Evolutionary conservation across 2,888 invertebrate genomes (phyloP), one percentile per base, ranked within the genome.

Genomic region (Dryomyza anilis): DNA sequence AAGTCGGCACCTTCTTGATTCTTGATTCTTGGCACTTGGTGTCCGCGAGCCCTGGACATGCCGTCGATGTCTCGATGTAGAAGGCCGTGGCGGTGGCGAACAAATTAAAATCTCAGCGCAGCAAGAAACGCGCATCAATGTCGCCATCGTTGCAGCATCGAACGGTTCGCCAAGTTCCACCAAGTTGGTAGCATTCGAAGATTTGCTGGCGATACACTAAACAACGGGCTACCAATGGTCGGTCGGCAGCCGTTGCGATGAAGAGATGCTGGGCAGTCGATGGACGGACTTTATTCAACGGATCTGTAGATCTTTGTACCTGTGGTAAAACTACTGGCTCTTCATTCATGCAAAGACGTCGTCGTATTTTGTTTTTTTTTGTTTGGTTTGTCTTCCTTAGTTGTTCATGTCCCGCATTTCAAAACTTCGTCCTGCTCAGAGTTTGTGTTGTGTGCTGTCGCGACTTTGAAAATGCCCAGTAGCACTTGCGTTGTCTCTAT

Each of bases 401-500:
- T n/a, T n/a, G n/a, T n/a, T n/a, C n/a, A n/a, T n/a, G n/a, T n/a
- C n/a, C n/a, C n/a, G n/a, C n/a, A n/a, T n/a, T n/a, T n/a, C n/a
- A n/a, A n/a, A n/a, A n/a, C n/a, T n/a, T n/a, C n/a, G n/a, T n/a
- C n/a, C n/a, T n/a, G n/a, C n/a, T n/a, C n/a, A n/a, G n/a, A n/a
- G n/a, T n/a, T n/a, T n/a, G n/a, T n/a, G n/a, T n/a, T 27, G 30
- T 50, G n/a, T 6, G 56, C 55, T 21, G 55, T 21, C 33, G 21
- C 48, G 21, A 29, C 16, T 23, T 52, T 39, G 30, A n/a, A 68
- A 80, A 80, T 82, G 81, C 82, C 82, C 82, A 79, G 82, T 82
- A 82, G 82, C 82, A 79, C 76, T 82, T 80, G 76, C 77, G 71
- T 78, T 79, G 82, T 82, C 82, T 81, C 81, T 82, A 80, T 81